These are phyloP conservation scores for Parauchenoglanis ngamensis DNA, from an alignment of 2,797 vertebrate species.

Conservation along the genomic window DNA sequence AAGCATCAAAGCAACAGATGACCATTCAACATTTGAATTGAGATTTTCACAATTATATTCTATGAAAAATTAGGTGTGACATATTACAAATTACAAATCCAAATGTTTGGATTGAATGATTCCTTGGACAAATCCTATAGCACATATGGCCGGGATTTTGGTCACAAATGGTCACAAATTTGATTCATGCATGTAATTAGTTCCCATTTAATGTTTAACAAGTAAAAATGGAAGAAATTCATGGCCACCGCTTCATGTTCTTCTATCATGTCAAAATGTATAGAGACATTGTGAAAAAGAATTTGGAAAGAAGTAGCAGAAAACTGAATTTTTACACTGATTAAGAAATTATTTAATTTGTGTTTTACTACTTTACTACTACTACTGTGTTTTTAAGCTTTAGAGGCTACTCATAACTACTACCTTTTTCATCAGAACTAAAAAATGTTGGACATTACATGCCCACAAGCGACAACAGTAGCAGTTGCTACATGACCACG, in stretches of 20 bases:
- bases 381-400: neutral
- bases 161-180: neutral
- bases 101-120: neutral
- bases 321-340: neutral
- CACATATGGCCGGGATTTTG: neutral
- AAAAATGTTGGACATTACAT: neutral
- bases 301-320: neutral
- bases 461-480: neutral
- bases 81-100: neutral
- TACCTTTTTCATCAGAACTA: neutral
- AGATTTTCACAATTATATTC: neutral
- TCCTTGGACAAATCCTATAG: neutral
- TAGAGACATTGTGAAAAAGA: neutral
- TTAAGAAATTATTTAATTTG: neutral
- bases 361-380: neutral
- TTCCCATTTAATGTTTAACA: neutral
- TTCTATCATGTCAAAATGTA: neutral
- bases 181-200: neutral
- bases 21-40: neutral
- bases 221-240: neutral
- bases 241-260: neutral
- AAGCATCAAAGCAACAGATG: slow-evolving; percentile 5
- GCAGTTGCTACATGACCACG: neutral
- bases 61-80: neutral
- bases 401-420: neutral